Conservation (phyloP, 53 echinoderm and acorn worm species). For the Holothuria scabra region DNA sequence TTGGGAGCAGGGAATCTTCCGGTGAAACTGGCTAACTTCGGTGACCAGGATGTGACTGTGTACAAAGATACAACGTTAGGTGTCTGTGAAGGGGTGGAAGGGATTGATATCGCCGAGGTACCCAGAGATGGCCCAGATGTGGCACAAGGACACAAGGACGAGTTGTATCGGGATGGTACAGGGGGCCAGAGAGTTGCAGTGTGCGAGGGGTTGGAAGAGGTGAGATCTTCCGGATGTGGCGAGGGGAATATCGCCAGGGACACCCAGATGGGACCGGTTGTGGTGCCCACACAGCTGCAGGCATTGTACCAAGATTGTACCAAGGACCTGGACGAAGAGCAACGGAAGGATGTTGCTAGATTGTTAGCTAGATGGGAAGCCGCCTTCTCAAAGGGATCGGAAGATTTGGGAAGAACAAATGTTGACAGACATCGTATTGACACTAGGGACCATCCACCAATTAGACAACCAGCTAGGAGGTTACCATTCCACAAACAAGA, state of each 20-base stretch:
- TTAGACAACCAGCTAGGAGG: conserved; percentile 32
- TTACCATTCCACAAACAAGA: conserved; percentile 48
- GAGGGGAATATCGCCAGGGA: too few relatives aligned
- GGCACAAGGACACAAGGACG: too few relatives aligned
- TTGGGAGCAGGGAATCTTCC: too few relatives aligned
- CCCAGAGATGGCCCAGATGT: too few relatives aligned
- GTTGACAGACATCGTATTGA: conserved; percentile 35
- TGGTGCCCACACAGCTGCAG: conserved; percentile 7
- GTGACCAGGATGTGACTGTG: background rate
- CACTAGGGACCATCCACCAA: conserved; percentile 33
- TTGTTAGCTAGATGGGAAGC: conserved; percentile 14
- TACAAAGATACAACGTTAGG: conserved; percentile 18
- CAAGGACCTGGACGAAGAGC: background rate
- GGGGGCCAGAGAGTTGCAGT: too few relatives aligned
- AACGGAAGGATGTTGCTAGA: too few relatives aligned
- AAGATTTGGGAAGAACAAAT: conserved; percentile 38
- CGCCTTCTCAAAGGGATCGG: background rate
- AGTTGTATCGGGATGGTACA: too few relatives aligned
- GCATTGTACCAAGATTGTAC: conserved; percentile 12
- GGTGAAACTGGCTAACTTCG: background rate
- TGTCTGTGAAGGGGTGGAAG: conserved; percentile 33
- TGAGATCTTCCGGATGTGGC: too few relatives aligned
- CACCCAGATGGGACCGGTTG: too few relatives aligned
- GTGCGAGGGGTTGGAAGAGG: too few relatives aligned
- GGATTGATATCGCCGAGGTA: background rate